Conservation (phyloP, 2,797 vertebrate species). For the Lutjanus argentimaculatus region DNA sequence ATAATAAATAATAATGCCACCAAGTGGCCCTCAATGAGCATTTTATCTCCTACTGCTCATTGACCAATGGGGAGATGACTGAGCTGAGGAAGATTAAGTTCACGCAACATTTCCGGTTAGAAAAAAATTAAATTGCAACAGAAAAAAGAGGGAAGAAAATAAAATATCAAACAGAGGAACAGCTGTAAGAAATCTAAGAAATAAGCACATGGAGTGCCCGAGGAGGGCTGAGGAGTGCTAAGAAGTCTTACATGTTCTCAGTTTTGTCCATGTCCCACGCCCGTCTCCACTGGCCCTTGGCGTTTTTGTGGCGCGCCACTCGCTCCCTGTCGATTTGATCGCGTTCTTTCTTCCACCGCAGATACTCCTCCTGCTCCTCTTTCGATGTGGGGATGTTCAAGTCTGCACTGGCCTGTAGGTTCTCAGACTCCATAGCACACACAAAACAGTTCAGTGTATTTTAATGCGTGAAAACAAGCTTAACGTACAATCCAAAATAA, state of each 20-base stretch:
- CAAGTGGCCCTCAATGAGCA: too few relatives aligned
- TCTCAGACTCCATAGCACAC: constrained; percentile 61
- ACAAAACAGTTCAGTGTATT: constrained; percentile 29
- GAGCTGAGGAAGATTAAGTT: too few relatives aligned
- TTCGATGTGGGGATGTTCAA: constrained; percentile 82
- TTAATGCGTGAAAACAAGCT: constrained; percentile 17
- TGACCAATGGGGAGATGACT: too few relatives aligned
- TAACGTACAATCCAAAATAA: too few relatives aligned
- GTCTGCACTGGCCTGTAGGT: constrained; percentile 77
- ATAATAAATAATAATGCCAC: too few relatives aligned
- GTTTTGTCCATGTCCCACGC: constrained; percentile 98
- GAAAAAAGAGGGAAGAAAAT: too few relatives aligned
- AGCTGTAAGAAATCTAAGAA: constrained; percentile 3
- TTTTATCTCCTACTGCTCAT: too few relatives aligned
- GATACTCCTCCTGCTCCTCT: constrained; percentile 90
- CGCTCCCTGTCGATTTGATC: constrained; percentile 95
- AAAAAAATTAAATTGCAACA: too few relatives aligned
- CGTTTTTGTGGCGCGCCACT: constrained; percentile 94
- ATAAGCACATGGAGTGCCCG: constrained; percentile 1
- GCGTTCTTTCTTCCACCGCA: constrained; percentile 95
- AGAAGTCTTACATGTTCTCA: constrained; percentile 90
- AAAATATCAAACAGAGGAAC: neutral
- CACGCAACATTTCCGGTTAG: too few relatives aligned
- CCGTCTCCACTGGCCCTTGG: constrained; percentile 96
- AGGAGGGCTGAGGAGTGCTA: neutral